Percentiles rank a stretch among this genome's conserved stretches.
These are phyloP conservation scores for Vollenhovia emeryi DNA, from an alignment of 1,140 invertebrate species.

Conservation along the genomic window DNA sequence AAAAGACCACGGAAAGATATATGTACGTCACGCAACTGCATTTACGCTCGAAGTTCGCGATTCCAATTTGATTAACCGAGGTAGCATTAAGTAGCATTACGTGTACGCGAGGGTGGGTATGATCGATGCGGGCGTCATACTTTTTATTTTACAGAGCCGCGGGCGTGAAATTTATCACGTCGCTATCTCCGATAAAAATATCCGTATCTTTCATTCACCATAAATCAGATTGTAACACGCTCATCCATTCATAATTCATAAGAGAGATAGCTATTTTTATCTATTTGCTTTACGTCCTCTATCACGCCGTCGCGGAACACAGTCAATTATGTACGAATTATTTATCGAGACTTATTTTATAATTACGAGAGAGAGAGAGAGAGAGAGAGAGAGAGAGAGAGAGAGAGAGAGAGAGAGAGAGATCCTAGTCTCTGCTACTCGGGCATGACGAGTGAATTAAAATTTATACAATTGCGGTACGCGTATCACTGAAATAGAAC, in stretches of 20 bases:
- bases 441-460: neutral
- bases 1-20: neutral
- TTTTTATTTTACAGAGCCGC: slow-evolving; percentile 45
- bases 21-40: neutral
- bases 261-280: slow-evolving; percentile 16
- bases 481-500: neutral
- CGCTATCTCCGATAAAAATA: slow-evolving; percentile 30
- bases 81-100: slow-evolving; percentile 50
- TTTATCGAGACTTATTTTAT: slow-evolving; percentile 10
- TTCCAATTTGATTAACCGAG: slow-evolving; percentile 47
- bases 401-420: too few species aligned
- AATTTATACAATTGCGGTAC: slow-evolving; percentile 6
- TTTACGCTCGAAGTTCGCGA: slow-evolving; percentile 25
- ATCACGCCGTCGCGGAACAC: neutral
- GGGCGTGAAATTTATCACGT: slow-evolving; percentile 43
- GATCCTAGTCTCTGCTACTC: neutral
- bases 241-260: slow-evolving; percentile 37
- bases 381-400: too few species aligned
- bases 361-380: too few species aligned
- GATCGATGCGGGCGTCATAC: slow-evolving; percentile 37
- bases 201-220: slow-evolving; percentile 24
- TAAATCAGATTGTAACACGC: slow-evolving; percentile 25
- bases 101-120: slow-evolving; percentile 8
- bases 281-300: neutral
- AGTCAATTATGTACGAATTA: slow-evolving; percentile 1